Evolutionary conservation across 2,797 vertebrate genomes (phyloP).

Genomic region (Hoplostethus mediterraneus): DNA sequence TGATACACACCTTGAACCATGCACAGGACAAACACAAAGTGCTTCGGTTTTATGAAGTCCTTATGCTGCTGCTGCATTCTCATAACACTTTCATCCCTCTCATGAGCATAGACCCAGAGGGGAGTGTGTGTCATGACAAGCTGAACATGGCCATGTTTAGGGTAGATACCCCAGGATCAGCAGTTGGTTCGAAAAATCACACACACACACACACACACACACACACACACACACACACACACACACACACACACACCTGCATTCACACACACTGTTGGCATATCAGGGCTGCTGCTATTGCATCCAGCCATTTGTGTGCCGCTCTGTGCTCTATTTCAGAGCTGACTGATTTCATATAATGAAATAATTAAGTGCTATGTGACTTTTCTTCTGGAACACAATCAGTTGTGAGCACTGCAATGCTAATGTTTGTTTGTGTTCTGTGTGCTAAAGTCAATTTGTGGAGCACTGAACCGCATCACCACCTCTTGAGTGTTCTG

Average conservation of each 20-base stretch:
- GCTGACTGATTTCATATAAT: slow-evolving; percentile 46
- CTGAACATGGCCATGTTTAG: slow-evolving; percentile 37
- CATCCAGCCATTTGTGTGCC: slow-evolving; percentile 26
- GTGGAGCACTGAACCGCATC: slow-evolving; percentile 52
- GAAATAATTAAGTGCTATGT: slow-evolving; percentile 39
- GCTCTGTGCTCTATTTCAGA: slow-evolving; percentile 44
- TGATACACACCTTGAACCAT: slow-evolving; percentile 45
- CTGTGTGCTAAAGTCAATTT: slow-evolving; percentile 62
- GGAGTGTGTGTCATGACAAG: slow-evolving; percentile 17
- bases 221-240: too few relatives aligned
- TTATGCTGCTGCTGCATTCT: slow-evolving; percentile 5
- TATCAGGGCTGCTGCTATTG: slow-evolving; percentile 16
- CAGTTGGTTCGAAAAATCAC: slow-evolving; percentile 12
- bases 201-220: too few relatives aligned
- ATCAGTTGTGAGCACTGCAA: slow-evolving; percentile 25
- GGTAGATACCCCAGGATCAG: slow-evolving; percentile 42
- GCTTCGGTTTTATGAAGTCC: slow-evolving; percentile 25
- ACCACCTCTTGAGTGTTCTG: slow-evolving; percentile 35
- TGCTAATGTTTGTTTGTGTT: slow-evolving; percentile 62
- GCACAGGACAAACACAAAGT: slow-evolving; percentile 43
- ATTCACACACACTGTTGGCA: too few relatives aligned
- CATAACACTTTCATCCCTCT: slow-evolving; percentile 24
- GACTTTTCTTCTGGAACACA: slow-evolving; percentile 32
- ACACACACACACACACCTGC: too few relatives aligned
- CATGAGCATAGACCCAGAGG: slow-evolving; percentile 21